Evolutionary conservation across 2,797 vertebrate genomes (phyloP), one percentile per base, ranked within the genome.

Genomic region (Leptodactylus fallax): DNA sequence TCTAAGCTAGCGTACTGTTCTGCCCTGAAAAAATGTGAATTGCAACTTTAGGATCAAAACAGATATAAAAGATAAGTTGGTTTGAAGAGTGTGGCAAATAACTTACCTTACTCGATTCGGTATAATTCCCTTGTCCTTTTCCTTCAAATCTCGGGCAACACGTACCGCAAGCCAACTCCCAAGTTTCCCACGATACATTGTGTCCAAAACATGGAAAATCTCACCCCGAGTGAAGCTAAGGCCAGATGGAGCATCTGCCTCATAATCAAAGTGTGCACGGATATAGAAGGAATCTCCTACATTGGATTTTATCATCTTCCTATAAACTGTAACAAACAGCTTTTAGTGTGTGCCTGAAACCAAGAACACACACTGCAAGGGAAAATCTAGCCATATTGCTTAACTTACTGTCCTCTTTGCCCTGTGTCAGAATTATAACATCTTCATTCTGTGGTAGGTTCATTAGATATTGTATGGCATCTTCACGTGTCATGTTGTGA

Each of bases 201-300:
- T 99, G 93, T 99, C 98, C 91, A 99, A 88, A 88, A 99, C 97
- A 0, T 97, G 96, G 95, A 99, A 99, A 90, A 99, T 94, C 0
- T 99, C 98, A 0, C 98, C 98, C 0, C 98, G 95, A 53, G 95
- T 95, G 71, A 99, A 99, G 93, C 94, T 95, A 92, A 99, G 94
- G 53, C 96, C 96, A 0, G 93, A 93, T 0, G 92, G 95, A 0
- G 92, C 90, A 0, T 97, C 97, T 0, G 96, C 93, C 90, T 98
- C 96, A 0, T 98, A 96, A 91, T 99, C 98, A 71, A 98, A 99
- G 93, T 99, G 98, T 0, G 97, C 96, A 36, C 98, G 97, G 91
- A 99, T 94, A 91, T 98, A 98, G 93, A 99, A 99, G 0, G 97
- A 99, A 91, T 99, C 98, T 0, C 96, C 97, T 88, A 97, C 90